These are phyloP conservation scores for Chaetogeoica ovagalla DNA, from an alignment of 2,888 invertebrate species.

Conservation along the genomic window DNA sequence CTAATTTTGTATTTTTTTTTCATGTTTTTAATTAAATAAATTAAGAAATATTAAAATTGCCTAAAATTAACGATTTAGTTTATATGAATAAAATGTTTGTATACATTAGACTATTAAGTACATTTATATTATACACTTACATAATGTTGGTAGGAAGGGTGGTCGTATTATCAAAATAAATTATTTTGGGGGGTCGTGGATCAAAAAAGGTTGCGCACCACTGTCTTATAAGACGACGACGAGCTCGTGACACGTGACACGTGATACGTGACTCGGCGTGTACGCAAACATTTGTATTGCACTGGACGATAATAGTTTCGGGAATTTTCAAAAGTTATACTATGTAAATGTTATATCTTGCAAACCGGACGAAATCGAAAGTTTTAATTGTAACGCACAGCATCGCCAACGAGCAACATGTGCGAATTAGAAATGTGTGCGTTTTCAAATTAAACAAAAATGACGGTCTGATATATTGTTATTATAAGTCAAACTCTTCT, in stretches of 20 bases:
- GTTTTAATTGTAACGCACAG: constrained; percentile 7
- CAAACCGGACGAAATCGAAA: not conserved
- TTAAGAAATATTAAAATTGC: too few relatives aligned
- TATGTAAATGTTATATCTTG: constrained; percentile 4
- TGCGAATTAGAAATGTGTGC: not conserved
- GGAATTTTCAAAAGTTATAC: not conserved
- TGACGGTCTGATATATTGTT: not conserved
- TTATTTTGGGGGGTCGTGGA: constrained; percentile 9
- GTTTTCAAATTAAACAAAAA: constrained; percentile 8
- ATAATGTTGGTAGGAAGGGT: too few relatives aligned
- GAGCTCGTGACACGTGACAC: too few relatives aligned
- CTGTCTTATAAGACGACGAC: not conserved
- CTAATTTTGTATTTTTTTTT: too few relatives aligned
- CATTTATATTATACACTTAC: too few relatives aligned
- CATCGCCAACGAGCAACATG: not conserved
- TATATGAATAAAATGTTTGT: too few relatives aligned
- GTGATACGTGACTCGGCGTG: not conserved
- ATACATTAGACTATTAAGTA: too few relatives aligned
- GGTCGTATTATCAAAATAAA: too few relatives aligned
- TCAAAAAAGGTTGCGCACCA: constrained; percentile 27
- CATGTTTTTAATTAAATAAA: too few relatives aligned
- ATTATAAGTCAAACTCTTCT: too few relatives aligned
- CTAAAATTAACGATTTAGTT: too few relatives aligned
- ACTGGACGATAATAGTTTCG: not conserved
- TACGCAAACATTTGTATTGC: constrained; percentile 7